phyloP scores from a whole-genome alignment of 2,113 vertebrate species.

The Pluvianellus socialis region DNA sequence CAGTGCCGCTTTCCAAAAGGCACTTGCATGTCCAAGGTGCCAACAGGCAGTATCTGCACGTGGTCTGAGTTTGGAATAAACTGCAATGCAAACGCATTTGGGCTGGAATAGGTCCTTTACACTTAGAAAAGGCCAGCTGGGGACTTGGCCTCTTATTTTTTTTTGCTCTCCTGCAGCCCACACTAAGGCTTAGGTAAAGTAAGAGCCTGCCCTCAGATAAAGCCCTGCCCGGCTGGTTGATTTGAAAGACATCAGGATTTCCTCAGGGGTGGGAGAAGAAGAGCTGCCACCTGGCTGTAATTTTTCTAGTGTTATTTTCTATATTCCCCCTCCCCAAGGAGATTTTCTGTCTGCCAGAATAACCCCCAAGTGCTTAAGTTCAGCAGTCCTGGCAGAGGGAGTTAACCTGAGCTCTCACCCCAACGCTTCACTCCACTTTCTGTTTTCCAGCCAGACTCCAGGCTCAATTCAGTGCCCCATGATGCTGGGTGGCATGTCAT shows the following conservation, averaged over 20 bases:
- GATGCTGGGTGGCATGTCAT: background rate
- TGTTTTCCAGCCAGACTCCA: background rate
- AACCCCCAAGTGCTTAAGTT: background rate
- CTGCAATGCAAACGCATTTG: background rate
- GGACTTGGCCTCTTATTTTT: background rate
- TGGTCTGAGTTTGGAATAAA: background rate
- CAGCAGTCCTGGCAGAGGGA: background rate
- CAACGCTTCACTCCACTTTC: background rate
- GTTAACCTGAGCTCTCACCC: background rate
- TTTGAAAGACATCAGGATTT: constrained; percentile 2
- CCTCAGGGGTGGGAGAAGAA: background rate
- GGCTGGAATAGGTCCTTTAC: background rate
- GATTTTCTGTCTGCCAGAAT: background rate
- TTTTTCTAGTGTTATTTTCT: constrained; percentile 4
- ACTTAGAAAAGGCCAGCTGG: background rate
- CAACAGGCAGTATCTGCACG: background rate
- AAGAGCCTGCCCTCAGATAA: background rate
- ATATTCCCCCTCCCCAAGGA: background rate
- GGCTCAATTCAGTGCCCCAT: fast-evolving
- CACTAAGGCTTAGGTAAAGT: background rate
- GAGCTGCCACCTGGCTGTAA: background rate
- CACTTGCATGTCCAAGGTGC: background rate
- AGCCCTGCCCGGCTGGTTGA: background rate
- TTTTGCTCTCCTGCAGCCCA: background rate
- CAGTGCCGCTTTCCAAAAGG: background rate